Evolutionary conservation across 2,888 invertebrate species (phyloP).

Genomic region (Nysson spinosus): DNA sequence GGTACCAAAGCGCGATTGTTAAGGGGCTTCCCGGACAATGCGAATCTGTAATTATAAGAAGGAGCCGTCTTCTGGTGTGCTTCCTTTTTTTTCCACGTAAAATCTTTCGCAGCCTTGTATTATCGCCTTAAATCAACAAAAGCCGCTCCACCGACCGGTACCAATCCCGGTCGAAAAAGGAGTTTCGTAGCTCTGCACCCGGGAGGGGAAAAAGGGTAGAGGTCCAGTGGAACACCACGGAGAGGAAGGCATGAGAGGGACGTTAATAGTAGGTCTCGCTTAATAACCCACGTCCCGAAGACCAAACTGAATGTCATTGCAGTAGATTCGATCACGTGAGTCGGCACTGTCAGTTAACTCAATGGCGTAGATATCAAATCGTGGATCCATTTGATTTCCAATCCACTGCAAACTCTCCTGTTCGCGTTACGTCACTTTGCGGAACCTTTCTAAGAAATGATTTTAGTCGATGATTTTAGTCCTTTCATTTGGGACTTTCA

Average conservation of each 20-base stretch:
- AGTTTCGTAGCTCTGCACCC: conserved; percentile 8
- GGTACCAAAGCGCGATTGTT: conserved; percentile 58
- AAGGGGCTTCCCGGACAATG: conserved; percentile 67
- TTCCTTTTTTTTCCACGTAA: conserved; percentile 62
- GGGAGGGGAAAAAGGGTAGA: conserved; percentile 14
- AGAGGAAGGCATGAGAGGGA: conserved; percentile 56
- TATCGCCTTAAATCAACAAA: conserved; percentile 76
- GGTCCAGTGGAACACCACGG: conserved; percentile 18
- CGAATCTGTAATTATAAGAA: conserved; percentile 73
- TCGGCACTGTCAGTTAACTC: conserved; percentile 55
- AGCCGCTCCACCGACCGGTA: conserved; percentile 63
- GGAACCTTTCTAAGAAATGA: too few relatives aligned
- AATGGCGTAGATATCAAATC: conserved; percentile 11
- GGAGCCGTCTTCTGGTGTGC: conserved; percentile 58
- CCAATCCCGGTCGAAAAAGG: conserved; percentile 33
- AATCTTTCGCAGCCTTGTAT: conserved; percentile 69
- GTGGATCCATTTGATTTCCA: too few relatives aligned
- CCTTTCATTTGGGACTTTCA: too few relatives aligned
- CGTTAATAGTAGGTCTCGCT: conserved; percentile 74
- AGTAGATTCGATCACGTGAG: conserved; percentile 72
- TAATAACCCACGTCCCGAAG: conserved; percentile 70
- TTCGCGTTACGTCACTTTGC: too few relatives aligned
- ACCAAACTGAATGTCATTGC: conserved; percentile 75
- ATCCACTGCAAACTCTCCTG: too few relatives aligned
- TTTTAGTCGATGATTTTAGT: too few relatives aligned